Percentiles rank a stretch among this genome's conserved stretches.
Evolutionary conservation across 1,140 invertebrate species (phyloP).

Genomic region (Pseudobourletiella spinata): DNA sequence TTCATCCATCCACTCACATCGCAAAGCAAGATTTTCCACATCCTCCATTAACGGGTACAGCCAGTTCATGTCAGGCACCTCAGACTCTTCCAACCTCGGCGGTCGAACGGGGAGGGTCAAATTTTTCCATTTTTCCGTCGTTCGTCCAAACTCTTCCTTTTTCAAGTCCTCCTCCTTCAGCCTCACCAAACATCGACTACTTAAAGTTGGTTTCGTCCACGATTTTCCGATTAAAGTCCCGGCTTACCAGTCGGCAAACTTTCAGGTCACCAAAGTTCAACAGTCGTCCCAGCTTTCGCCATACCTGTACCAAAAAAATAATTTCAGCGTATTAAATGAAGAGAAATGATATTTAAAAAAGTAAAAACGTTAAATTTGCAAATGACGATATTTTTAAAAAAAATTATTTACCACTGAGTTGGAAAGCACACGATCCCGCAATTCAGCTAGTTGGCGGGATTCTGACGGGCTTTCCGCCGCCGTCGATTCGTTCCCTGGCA

Average conservation of each 20-base stretch:
- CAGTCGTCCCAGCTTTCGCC: background rate
- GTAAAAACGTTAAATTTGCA: no score
- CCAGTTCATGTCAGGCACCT: background rate
- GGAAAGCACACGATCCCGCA: no score
- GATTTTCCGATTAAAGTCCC: background rate
- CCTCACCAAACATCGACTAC: background rate
- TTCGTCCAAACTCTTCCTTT: background rate
- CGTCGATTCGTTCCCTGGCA: no score
- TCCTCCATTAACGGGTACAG: background rate
- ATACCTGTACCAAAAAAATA: background rate
- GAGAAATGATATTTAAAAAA: background rate
- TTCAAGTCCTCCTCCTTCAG: background rate
- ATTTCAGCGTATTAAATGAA: background rate
- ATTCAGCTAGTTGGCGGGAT: no score
- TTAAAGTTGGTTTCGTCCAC: background rate
- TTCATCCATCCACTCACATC: background rate
- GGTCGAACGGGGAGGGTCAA: background rate
- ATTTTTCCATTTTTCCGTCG: background rate
- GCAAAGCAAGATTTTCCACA: background rate
- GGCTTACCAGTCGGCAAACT: background rate
- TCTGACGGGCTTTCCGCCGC: no score
- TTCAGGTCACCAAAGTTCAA: background rate
- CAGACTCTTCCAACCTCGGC: background rate
- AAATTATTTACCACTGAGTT: no score
- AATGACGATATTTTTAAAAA: no score